Base-by-base conservation (phyloP, 1,140 invertebrate genomes). In the Atta colombica region DNA sequence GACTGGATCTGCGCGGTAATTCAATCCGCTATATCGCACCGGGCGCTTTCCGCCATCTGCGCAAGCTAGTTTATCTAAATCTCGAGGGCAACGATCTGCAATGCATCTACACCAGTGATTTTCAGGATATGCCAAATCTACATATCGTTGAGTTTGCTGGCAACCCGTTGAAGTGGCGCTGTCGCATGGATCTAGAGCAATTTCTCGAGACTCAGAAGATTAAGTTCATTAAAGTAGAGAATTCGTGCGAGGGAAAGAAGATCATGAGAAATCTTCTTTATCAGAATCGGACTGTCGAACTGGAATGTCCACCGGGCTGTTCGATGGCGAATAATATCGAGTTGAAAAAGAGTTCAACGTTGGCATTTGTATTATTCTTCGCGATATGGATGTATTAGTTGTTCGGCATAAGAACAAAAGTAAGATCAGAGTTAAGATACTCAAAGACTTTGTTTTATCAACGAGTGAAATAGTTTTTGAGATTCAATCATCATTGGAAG, bases 161-260 rank as follows among this genome's bases (percentile, higher is more conserved):
- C 0, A 94, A 94, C 66, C 92, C 92, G 3, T 51, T 93, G 14
- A 93, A 93, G 21, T 94, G 93, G 93, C 78, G 92, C 28, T 94
- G 93, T 63, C 88, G 91, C 58, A 85, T 92, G 28, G 93, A 93
- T 21, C 85, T 93, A 35, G 90, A 90, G 63, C 91, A 94, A 18
- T 94, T 92, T 53, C 60, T 94, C 0, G 89, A 93, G 58, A 88
- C 88, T 53, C 78, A 88, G 3, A 87, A 90, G n/a, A 91, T 94
- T 21, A 88, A 86, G 10, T 93, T 92, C 21, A 80, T 91, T 0
- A 89, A 84, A 39, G 89, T 90, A n/a, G 90, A 92, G 28, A 92
- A 92, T 58, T 91, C 92, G 0, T 92, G 92, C 69, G 89, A 93
- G n/a, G 91, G 92, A 0, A 92, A 89, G 18, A 89, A 88, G 31